A percentile compares a stretch with the other conserved stretches of the same genome.
Evolutionary conservation across 2,888 invertebrate species (phyloP).

Genomic region (Philhelius pedissequus): DNA sequence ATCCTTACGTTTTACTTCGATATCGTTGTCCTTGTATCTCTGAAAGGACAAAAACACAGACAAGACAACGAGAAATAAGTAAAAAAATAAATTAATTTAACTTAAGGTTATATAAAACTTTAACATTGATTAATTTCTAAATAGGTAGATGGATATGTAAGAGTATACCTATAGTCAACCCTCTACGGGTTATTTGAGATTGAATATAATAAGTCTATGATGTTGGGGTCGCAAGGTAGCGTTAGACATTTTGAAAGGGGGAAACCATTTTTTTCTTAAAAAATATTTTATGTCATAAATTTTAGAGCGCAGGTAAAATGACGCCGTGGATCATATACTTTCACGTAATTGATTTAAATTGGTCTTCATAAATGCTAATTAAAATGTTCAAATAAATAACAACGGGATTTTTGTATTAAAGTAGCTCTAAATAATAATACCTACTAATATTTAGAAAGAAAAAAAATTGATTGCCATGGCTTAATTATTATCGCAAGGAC

Average conservation of each 20-base stretch:
- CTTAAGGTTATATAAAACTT: conserved; percentile 60
- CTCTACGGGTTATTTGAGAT: no score
- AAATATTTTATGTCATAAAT: conserved; percentile 57
- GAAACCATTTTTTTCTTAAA: neutral
- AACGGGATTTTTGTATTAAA: neutral
- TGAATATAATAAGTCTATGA: no score
- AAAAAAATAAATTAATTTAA: conserved; percentile 43
- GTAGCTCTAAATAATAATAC: no score
- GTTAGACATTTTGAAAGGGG: neutral
- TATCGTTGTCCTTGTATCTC: conserved; percentile 90
- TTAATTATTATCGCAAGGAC: neutral
- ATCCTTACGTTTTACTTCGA: conserved; percentile 90
- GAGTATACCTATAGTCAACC: no score
- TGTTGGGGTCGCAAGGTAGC: no score
- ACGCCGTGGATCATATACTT: conserved; percentile 45
- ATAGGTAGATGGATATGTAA: neutral
- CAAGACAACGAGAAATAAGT: conserved; percentile 47
- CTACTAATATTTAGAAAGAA: no score
- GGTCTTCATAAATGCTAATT: conserved; percentile 49
- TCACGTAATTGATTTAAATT: conserved; percentile 54
- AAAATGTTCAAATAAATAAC: conserved; percentile 53
- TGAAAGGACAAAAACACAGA: conserved; percentile 77
- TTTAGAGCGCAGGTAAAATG: conserved; percentile 15
- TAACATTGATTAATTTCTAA: conserved; percentile 61
- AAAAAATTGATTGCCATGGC: neutral